Percentiles rank a stretch among this genome's conserved stretches.
Conservation (phyloP, 2,888 invertebrate genomes). For the Eledone cirrhosa region DNA sequence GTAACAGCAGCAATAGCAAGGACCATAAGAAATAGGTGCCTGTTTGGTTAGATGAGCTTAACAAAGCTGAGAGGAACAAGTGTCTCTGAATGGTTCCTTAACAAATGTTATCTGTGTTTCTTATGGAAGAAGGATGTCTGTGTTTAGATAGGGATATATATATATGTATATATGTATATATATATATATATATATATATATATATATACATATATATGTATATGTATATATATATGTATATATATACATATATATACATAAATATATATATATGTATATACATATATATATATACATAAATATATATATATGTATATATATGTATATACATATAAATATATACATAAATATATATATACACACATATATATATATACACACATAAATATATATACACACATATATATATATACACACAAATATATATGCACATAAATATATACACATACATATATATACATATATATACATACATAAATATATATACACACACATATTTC, state of each 20-base stretch:
- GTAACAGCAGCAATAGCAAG: slow-evolving; percentile 29
- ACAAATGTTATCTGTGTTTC: no score
- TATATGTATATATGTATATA: neutral
- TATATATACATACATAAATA: neutral
- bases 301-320: neutral
- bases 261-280: neutral
- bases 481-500: no score
- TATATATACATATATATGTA: neutral
- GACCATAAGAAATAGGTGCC: neutral
- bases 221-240: neutral
- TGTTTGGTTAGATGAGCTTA: no score
- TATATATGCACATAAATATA: neutral
- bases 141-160: neutral
- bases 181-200: neutral
- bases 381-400: neutral
- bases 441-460: neutral
- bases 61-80: no score
- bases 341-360: neutral
- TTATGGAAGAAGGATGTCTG: neutral
- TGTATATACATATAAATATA: neutral
- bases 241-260: neutral
- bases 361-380: neutral
- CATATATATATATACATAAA: neutral
- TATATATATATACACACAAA: neutral
- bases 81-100: no score